These are phyloP conservation scores for Cotesia glomerata DNA, from an alignment of 1,140 invertebrate genomes.

Conservation along the genomic window DNA sequence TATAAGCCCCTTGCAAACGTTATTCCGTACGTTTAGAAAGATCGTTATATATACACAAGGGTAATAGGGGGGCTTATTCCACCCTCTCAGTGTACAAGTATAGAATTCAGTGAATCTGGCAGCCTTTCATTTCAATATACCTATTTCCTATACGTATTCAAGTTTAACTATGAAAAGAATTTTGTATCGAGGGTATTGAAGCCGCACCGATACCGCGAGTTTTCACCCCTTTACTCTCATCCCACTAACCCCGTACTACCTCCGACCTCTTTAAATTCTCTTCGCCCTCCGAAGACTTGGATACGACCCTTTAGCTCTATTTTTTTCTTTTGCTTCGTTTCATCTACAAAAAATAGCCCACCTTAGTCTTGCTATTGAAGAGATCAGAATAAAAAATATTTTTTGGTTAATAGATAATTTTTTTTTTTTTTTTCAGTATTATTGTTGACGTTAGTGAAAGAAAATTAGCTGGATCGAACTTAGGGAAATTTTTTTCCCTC, in stretches of 20 bases:
- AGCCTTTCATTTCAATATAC: conserved; percentile 50
- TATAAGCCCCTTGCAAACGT: conserved; percentile 61
- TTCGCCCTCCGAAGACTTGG: too few relatives aligned
- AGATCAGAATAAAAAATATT: background rate
- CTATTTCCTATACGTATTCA: conserved; percentile 63
- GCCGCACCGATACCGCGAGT: conserved; percentile 46
- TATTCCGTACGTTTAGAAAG: conserved; percentile 57
- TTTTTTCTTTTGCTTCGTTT: background rate
- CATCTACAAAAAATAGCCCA: background rate
- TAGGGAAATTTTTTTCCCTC: too few relatives aligned
- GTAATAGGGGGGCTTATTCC: conserved; percentile 27
- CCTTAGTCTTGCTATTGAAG: background rate
- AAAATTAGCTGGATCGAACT: too few relatives aligned
- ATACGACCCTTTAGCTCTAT: background rate
- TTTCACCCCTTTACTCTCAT: background rate
- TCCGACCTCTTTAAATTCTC: too few relatives aligned
- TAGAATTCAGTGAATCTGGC: conserved; percentile 42
- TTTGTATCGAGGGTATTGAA: conserved; percentile 64
- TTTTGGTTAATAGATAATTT: too few relatives aligned
- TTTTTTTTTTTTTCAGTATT: too few relatives aligned
- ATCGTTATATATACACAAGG: conserved; percentile 40
- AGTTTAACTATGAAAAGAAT: conserved; percentile 57
- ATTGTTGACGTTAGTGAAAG: too few relatives aligned
- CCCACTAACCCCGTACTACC: background rate
- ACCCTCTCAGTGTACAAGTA: too few relatives aligned